Evolutionary conservation across 2,113 vertebrate species (phyloP).

Genomic region (Thomomys bottae): DNA sequence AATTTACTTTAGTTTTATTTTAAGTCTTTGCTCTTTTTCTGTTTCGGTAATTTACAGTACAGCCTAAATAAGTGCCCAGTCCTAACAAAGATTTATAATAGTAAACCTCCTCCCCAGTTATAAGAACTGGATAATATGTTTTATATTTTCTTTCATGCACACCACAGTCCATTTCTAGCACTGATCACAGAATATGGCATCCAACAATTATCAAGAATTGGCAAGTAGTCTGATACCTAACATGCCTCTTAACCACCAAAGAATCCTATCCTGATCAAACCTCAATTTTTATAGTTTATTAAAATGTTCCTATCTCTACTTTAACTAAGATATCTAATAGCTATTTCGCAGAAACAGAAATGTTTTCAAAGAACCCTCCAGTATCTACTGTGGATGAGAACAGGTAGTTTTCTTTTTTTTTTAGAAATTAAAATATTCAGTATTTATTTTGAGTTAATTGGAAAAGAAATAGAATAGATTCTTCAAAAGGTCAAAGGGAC

Average conservation of each 20-base stretch:
- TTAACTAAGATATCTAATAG: not conserved
- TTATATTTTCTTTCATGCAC: not conserved
- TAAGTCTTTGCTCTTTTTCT: not conserved
- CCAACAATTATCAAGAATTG: not conserved
- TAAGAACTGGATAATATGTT: not conserved
- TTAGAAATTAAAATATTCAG: constrained; percentile 2
- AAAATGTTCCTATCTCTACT: constrained; percentile 3
- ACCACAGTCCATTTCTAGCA: not conserved
- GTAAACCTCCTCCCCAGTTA: not conserved
- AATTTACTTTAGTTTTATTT: not conserved
- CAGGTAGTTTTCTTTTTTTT: not conserved
- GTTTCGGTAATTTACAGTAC: not conserved
- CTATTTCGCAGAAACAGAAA: constrained; percentile 36
- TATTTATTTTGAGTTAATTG: not conserved
- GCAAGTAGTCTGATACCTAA: not conserved
- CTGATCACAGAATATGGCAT: not conserved
- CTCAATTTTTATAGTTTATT: not conserved
- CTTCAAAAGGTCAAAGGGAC: not conserved
- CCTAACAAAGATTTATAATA: not conserved
- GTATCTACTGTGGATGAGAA: not conserved
- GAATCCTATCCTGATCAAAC: not conserved
- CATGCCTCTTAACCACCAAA: not conserved
- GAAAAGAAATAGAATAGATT: not conserved
- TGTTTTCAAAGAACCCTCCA: not conserved
- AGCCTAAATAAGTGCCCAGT: not conserved